Conservation (phyloP, 2,797 vertebrate genomes). For the Graptemys geographica region DNA sequence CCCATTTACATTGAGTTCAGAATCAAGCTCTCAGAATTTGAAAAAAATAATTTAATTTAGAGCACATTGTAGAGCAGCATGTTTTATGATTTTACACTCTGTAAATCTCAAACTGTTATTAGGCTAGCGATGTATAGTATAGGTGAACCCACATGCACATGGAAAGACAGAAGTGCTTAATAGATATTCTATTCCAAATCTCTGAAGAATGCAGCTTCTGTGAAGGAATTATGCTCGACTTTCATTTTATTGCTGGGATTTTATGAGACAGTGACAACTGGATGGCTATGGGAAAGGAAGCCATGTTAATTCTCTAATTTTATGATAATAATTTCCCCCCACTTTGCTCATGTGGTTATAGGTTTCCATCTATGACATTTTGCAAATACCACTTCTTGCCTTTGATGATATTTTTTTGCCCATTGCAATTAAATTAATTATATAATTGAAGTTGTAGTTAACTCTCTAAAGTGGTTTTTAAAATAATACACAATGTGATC, state of each 20-base stretch:
- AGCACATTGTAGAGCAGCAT: not conserved
- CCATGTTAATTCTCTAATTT: not conserved
- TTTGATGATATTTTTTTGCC: not conserved
- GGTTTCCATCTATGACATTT: not conserved
- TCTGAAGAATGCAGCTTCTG: not conserved
- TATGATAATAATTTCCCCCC: not conserved
- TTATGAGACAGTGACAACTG: not conserved
- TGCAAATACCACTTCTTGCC: not conserved
- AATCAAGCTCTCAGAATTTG: not conserved
- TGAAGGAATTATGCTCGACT: not conserved
- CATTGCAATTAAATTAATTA: not conserved
- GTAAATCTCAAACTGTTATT: not conserved
- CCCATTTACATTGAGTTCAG: not conserved
- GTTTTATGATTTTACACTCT: not conserved
- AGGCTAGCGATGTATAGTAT: not conserved
- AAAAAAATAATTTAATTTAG: not conserved
- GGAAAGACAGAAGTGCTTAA: not conserved
- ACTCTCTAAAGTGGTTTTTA: slow-evolving; percentile 34
- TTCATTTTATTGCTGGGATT: slow-evolving; percentile 18
- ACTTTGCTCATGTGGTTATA: not conserved
- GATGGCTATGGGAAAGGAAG: not conserved
- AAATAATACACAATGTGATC: slow-evolving; percentile 14
- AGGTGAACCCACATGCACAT: not conserved
- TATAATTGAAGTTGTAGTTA: slow-evolving; percentile 4
- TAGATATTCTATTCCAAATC: not conserved